Percentiles rank a stretch among this genome's conserved stretches.
Evolutionary conservation across 2,888 invertebrate genomes (phyloP).

Genomic region (Toxonevra muliebris): DNA sequence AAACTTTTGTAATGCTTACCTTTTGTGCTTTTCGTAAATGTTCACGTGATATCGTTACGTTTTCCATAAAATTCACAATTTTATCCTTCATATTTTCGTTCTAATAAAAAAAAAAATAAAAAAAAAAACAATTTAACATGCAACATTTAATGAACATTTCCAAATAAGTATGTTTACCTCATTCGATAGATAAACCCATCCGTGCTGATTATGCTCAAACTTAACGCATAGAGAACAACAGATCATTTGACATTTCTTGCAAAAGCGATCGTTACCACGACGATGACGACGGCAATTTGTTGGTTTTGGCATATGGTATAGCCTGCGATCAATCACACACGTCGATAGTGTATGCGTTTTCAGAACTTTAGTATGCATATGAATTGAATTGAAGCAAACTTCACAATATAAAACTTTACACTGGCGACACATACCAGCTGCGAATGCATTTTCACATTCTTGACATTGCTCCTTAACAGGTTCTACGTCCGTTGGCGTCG

Average conservation of each 20-base stretch:
- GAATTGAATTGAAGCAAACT: constrained; percentile 54
- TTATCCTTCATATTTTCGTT: constrained; percentile 45
- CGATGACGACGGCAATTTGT: constrained; percentile 46
- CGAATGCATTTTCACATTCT: constrained; percentile 50
- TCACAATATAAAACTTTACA: constrained; percentile 56
- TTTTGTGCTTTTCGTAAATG: constrained; percentile 47
- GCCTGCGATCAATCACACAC: constrained; percentile 22
- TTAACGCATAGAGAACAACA: constrained; percentile 48
- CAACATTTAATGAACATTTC: not conserved
- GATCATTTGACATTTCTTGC: constrained; percentile 44
- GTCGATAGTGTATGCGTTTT: constrained; percentile 47
- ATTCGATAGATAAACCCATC: constrained; percentile 30
- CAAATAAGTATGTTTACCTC: constrained; percentile 42
- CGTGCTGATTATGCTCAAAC: constrained; percentile 45
- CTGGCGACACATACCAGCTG: constrained; percentile 52
- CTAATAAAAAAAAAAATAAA: constrained; percentile 37
- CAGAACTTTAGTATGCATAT: constrained; percentile 54
- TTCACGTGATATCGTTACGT: constrained; percentile 46
- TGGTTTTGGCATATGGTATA: constrained; percentile 35
- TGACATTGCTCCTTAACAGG: constrained; percentile 46
- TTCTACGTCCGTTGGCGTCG: constrained; percentile 8
- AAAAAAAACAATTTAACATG: constrained; percentile 13
- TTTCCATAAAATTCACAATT: constrained; percentile 44
- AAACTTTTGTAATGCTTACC: constrained; percentile 42
- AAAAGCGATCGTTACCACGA: constrained; percentile 43